Conservation (phyloP, 2,888 invertebrate species). For the Asteroscopus sphinx region DNA sequence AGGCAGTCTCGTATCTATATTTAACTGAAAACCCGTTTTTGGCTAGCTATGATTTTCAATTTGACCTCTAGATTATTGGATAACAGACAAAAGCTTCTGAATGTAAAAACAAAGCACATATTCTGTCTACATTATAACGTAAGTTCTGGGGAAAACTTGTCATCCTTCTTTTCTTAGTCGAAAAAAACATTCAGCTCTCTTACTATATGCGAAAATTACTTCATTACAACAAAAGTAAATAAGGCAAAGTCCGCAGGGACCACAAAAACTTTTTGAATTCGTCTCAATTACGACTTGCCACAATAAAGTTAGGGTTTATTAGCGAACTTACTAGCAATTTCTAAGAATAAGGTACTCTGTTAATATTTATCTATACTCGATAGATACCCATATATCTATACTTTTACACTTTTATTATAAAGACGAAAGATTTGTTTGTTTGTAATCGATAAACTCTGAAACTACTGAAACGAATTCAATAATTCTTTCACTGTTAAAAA, state of each 20-base stretch:
- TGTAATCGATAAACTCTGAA: no score
- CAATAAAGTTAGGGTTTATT: constrained; percentile 47
- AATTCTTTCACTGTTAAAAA: no score
- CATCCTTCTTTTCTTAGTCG: constrained; percentile 9
- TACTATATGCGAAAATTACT: constrained; percentile 37
- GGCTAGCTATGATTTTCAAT: no score
- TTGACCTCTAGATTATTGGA: background rate
- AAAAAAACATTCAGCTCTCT: constrained; percentile 24
- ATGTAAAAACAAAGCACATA: background rate
- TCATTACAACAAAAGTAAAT: constrained; percentile 51
- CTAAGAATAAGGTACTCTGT: constrained; percentile 17
- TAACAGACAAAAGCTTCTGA: background rate
- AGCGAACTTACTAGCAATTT: constrained; percentile 38
- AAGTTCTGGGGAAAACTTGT: constrained; percentile 16
- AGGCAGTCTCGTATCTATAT: no score
- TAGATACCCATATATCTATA: no score
- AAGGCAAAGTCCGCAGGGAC: constrained; percentile 42
- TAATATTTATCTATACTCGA: constrained; percentile 6
- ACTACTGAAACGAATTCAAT: no score
- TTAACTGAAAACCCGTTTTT: no score
- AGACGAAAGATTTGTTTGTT: no score
- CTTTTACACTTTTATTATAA: no score
- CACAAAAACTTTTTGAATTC: constrained; percentile 50
- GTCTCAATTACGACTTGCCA: constrained; percentile 50
- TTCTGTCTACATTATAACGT: constrained; percentile 13